These are phyloP conservation scores for Melinaea marsaeus DNA, from an alignment of 2,888 invertebrate species.

Conservation along the genomic window DNA sequence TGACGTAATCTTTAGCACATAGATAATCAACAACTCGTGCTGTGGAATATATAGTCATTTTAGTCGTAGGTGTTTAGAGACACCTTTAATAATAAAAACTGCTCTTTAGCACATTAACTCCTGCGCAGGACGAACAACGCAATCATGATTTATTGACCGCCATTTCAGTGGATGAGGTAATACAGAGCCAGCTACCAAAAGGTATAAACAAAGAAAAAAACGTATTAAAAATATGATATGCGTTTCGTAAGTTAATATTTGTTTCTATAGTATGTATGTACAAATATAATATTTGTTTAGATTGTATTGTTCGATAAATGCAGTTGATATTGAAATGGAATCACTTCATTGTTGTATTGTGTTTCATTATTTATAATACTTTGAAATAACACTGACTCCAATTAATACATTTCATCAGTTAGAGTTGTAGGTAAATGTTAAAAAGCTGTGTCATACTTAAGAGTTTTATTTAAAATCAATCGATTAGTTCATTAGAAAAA, in stretches of 20 bases:
- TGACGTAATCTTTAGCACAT: conserved; percentile 21
- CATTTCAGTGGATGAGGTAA: conserved; percentile 9
- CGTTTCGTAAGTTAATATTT: no score
- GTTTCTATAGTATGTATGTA: no score
- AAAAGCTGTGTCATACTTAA: no score
- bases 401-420: no score
- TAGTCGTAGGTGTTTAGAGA: conserved; percentile 22
- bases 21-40: conserved; percentile 16
- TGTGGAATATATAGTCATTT: conserved; percentile 18
- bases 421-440: no score
- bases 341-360: no score
- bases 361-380: no score
- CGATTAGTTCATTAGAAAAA: not conserved
- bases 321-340: no score
- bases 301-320: no score
- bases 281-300: no score
- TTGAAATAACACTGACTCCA: no score
- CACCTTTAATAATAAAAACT: conserved; percentile 14
- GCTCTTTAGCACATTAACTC: conserved; percentile 20
- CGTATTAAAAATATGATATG: no score
- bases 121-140: conserved; percentile 26
- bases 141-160: conserved; percentile 18
- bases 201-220: conserved; percentile 11
- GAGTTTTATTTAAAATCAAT: not conserved
- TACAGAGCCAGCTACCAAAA: conserved; percentile 8